phyloP scores from a whole-genome alignment of 1,140 invertebrate species.

The Oryctes rhinoceros region DNA sequence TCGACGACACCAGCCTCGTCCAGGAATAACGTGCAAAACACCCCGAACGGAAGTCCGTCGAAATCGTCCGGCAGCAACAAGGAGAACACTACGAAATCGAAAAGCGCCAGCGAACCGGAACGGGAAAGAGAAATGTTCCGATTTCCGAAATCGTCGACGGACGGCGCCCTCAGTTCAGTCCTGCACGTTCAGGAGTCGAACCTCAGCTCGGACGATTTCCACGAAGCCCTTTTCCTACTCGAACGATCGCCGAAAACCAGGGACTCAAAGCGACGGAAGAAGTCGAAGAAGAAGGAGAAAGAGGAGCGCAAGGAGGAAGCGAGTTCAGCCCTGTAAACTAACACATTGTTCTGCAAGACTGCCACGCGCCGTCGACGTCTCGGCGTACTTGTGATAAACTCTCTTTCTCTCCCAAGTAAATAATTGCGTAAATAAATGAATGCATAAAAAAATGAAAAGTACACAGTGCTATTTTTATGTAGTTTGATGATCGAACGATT shows the following conservation, averaged over 20 bases:
- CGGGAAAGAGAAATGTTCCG: conserved; percentile 65
- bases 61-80: conserved; percentile 47
- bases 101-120: conserved; percentile 66
- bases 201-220: conserved; percentile 70
- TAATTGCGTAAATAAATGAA: background rate
- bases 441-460: conserved; percentile 23
- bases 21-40: conserved; percentile 49
- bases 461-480: conserved; percentile 41
- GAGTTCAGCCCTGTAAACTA: conserved; percentile 54
- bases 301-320: conserved; percentile 58
- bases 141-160: conserved; percentile 68
- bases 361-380: background rate
- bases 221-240: conserved; percentile 68
- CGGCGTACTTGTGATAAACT: conserved; percentile 41
- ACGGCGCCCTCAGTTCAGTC: conserved; percentile 68
- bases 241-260: conserved; percentile 65
- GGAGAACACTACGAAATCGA: conserved; percentile 59
- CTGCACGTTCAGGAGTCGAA: conserved; percentile 69
- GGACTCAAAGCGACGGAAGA: conserved; percentile 60
- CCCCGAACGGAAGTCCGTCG: conserved; percentile 52
- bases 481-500: conserved; percentile 7
- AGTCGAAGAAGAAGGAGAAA: conserved; percentile 61
- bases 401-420: conserved; percentile 20
- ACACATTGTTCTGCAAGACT: conserved; percentile 41
- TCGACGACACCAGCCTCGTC: conserved; percentile 58